Conservation (phyloP, 2,113 vertebrate genomes). For the Pedetes capensis region DNA sequence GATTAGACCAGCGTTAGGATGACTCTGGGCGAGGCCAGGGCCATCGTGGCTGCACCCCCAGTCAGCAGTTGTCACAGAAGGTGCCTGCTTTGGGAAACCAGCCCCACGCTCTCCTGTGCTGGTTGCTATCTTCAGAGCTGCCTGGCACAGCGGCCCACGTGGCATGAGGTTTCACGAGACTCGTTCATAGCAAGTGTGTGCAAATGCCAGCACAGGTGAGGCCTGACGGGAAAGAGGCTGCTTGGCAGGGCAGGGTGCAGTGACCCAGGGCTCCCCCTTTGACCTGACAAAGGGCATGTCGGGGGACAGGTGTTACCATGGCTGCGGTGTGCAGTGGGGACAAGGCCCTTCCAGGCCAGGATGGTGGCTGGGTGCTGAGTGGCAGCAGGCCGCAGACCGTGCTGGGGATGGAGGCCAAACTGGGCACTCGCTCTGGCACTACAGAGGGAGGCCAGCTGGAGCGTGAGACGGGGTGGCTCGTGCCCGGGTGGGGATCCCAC, state of each 20-base stretch:
- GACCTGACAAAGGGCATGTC: not conserved
- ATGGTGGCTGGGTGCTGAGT: not conserved
- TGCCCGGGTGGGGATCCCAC: not conserved
- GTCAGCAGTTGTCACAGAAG: not conserved
- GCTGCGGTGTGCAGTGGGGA: not conserved
- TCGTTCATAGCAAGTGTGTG: not conserved
- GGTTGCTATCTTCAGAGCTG: not conserved
- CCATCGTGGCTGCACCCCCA: too few species aligned
- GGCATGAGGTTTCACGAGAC: not conserved
- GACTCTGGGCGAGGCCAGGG: not conserved
- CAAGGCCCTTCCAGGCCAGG: not conserved
- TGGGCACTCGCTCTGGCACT: too few species aligned
- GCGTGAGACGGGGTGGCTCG: too few species aligned
- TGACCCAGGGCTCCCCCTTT: not conserved
- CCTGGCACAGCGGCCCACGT: not conserved
- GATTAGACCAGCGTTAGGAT: not conserved
- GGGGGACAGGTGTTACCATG: not conserved
- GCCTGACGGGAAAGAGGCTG: not conserved
- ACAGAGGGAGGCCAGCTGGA: not conserved
- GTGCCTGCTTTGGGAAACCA: not conserved
- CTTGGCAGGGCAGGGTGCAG: not conserved
- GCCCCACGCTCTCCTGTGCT: not conserved
- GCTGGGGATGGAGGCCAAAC: too few species aligned
- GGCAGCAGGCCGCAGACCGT: not conserved
- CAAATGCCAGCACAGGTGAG: not conserved